phyloP scores from a whole-genome alignment of 2,113 vertebrate genomes.

The Esox niger region DNA sequence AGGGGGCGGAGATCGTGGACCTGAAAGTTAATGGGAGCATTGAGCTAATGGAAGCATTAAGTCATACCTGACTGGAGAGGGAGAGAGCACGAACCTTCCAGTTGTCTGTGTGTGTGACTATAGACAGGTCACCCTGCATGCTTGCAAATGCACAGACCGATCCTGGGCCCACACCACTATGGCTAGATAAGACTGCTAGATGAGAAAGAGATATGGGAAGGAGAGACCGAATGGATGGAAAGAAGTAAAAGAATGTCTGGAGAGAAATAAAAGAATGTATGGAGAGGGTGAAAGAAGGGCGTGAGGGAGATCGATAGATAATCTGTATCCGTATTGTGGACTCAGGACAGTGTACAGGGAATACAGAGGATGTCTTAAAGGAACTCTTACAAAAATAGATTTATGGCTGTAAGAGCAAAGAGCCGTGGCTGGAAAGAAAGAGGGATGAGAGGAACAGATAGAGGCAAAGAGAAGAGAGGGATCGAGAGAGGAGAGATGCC shows the following conservation, averaged over 20 bases:
- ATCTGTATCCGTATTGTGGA: constrained; percentile 51
- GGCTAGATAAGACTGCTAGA: neutral
- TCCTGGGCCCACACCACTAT: constrained; percentile 1
- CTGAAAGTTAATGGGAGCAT: neutral
- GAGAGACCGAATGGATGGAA: neutral
- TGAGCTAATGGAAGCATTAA: constrained; percentile 17
- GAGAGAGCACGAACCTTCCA: too few relatives aligned
- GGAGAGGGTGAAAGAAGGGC: constrained; percentile 26
- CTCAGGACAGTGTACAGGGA: constrained; percentile 48
- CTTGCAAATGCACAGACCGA: neutral
- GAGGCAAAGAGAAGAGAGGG: constrained; percentile 10
- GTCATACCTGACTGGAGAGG: neutral
- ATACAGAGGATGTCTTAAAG: constrained; percentile 56
- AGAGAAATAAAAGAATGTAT: neutral
- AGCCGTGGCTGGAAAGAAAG: constrained; percentile 19
- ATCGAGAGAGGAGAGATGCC: constrained; percentile 13
- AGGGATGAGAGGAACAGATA: neutral
- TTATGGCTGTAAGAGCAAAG: constrained; percentile 32
- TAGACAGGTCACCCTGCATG: neutral
- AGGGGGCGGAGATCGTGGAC: neutral
- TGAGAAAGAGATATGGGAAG: neutral
- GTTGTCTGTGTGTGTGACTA: neutral
- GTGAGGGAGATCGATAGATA: neutral
- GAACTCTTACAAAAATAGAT: constrained; percentile 15
- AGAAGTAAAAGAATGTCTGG: neutral